Conservation (phyloP, 2,113 vertebrate species). For the Clarias magur region DNA sequence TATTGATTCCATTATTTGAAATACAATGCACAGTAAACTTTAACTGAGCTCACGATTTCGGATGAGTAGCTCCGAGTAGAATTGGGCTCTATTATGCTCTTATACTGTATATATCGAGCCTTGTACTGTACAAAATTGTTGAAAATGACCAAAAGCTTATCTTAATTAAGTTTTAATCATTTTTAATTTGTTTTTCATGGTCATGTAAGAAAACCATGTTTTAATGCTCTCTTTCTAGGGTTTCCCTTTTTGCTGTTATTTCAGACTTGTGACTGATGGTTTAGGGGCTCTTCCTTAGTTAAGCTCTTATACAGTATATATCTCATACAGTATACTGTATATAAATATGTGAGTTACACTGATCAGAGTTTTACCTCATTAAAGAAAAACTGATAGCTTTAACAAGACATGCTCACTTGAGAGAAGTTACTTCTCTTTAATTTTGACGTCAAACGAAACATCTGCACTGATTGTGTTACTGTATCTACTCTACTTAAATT, state of each 20-base stretch:
- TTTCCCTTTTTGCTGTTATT: background rate
- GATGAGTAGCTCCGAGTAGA: slow-evolving; percentile 31
- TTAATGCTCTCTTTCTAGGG: background rate
- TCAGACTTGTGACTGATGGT: background rate
- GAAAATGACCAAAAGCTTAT: slow-evolving; percentile 24
- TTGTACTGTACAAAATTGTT: background rate
- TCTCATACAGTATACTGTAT: background rate
- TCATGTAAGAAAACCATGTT: background rate
- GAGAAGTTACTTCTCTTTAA: background rate
- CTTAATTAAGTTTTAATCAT: slow-evolving; percentile 16
- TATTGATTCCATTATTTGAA: slow-evolving; percentile 46
- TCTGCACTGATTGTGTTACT: background rate
- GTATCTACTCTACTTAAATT: background rate
- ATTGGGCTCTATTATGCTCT: background rate
- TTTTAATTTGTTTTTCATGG: background rate
- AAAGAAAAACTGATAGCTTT: background rate
- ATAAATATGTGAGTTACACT: background rate
- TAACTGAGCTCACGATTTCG: slow-evolving; percentile 41
- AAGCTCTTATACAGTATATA: background rate
- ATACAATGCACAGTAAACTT: slow-evolving; percentile 42
- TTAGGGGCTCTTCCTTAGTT: slow-evolving; percentile 1
- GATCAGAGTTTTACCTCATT: background rate
- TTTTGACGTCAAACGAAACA: background rate
- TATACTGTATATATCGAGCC: background rate
- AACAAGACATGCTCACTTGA: background rate